Conservation (phyloP, 1,140 invertebrate genomes). For the Aphis craccivora region DNA sequence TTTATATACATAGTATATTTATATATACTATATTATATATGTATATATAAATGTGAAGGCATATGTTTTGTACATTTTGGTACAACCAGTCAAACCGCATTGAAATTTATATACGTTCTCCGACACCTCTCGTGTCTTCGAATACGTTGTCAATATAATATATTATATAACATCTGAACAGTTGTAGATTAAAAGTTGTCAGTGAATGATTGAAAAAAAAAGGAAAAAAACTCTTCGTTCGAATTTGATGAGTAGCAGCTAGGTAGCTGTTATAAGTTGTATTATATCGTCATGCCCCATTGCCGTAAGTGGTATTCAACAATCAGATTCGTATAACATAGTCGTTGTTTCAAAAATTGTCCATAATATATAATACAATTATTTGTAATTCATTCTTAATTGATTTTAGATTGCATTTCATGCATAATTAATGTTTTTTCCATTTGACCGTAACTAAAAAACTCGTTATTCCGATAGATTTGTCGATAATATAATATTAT, state of each 20-base stretch:
- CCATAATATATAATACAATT: background rate
- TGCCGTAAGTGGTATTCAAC: background rate
- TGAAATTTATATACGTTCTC: background rate
- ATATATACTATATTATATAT: background rate
- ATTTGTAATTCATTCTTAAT: background rate
- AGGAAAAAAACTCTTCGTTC: background rate
- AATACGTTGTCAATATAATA: background rate
- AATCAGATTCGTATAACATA: background rate
- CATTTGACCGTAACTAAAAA: background rate
- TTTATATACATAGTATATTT: background rate
- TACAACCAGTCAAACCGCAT: conserved; percentile 30
- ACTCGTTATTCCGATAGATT: background rate
- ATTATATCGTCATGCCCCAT: background rate
- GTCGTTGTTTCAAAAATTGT: background rate
- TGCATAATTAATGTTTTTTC: background rate
- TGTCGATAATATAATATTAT: too few species aligned
- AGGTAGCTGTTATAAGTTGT: background rate
- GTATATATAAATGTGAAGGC: background rate
- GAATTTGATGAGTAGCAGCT: background rate
- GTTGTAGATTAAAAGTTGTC: background rate
- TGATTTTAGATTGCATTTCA: background rate
- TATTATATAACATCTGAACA: background rate
- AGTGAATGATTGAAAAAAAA: background rate
- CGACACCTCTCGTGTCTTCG: background rate
- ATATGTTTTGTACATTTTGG: background rate